Evolutionary conservation across 1,140 invertebrate species (phyloP), one percentile per base, ranked within the genome.

Genomic region (Potamilus streckersoni): DNA sequence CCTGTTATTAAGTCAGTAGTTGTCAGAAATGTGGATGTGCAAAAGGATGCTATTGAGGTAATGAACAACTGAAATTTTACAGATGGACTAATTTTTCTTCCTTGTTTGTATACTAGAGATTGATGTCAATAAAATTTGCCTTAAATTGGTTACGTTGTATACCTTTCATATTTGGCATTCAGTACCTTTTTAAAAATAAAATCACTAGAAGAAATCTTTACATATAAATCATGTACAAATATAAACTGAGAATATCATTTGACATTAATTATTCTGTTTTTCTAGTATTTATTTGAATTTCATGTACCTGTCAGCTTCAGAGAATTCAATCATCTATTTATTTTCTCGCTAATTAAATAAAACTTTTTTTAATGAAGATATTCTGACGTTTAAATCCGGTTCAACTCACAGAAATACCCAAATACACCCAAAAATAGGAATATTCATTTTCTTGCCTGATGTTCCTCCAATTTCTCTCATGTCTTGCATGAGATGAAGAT

Each of bases 1-100:
- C 96, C 96, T 0, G 93, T 95, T 64, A 94, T 98, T 77, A 94
- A 94, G 82, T 94, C 94, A 77, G 92, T 97, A 67, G 93, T 93
- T 73, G 93, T 97, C 17, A 93, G 95, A 55, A 94, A 93, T 83
- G 93, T 95, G 2, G 93, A 95, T 83, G 91, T 96, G 74, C 93
- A 95, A 84, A 93, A 94, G 17, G 93, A 93, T 73, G 94, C 93
- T 69, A 92, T 97, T 49, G 93, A 96, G 81, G 94, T 94, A 79
- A 78, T 11, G 38, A 49, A 49, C 38, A 49, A 49, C 38, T 49
- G 6, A 49, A 49, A 49, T 49, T 49, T 49, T 49, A 49, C 38
- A 49, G 11, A 49, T 49, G 38, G 38, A 6, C 38, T 49, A 8
- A 49, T 6, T 49, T 49, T 49, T 49, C 38, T 49, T 49, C 38